phyloP scores from a whole-genome alignment of 2,797 vertebrate genomes.

The Pseudochromis fuscus region DNA sequence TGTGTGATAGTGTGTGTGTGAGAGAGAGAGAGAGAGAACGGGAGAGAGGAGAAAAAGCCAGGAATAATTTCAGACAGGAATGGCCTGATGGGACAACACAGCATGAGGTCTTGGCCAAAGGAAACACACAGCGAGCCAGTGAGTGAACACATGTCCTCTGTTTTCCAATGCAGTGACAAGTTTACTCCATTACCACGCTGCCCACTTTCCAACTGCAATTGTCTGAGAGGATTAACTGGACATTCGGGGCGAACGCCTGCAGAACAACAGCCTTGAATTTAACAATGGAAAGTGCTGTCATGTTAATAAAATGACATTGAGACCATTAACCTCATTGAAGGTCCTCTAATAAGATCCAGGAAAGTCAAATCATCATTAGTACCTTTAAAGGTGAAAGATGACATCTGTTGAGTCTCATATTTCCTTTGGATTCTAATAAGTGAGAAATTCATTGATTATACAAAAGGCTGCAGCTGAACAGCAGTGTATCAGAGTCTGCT shows the following conservation, averaged over 20 bases:
- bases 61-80: conserved; percentile 60
- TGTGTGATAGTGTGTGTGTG: conserved; percentile 14
- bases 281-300: conserved; percentile 47
- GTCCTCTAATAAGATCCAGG: conserved; percentile 9
- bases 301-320: conserved; percentile 10
- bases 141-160: conserved; percentile 72
- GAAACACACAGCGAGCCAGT: conserved; percentile 68
- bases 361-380: conserved; percentile 5
- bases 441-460: background rate
- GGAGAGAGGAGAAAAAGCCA: conserved; percentile 30
- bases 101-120: conserved; percentile 66
- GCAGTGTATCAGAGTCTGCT: background rate
- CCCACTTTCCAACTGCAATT: conserved; percentile 64
- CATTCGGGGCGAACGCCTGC: conserved; percentile 23
- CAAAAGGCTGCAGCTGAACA: background rate
- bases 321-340: background rate
- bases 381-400: background rate
- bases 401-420: background rate
- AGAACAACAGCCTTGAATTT: conserved; percentile 29
- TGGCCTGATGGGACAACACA: conserved; percentile 59
- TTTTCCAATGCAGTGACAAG: conserved; percentile 67
- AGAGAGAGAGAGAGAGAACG: background rate
- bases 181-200: conserved; percentile 71
- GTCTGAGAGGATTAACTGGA: conserved; percentile 65
- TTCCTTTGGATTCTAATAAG: background rate